Evolutionary conservation across 2,113 vertebrate genomes (phyloP).

Genomic region (Pterocles gutturalis): DNA sequence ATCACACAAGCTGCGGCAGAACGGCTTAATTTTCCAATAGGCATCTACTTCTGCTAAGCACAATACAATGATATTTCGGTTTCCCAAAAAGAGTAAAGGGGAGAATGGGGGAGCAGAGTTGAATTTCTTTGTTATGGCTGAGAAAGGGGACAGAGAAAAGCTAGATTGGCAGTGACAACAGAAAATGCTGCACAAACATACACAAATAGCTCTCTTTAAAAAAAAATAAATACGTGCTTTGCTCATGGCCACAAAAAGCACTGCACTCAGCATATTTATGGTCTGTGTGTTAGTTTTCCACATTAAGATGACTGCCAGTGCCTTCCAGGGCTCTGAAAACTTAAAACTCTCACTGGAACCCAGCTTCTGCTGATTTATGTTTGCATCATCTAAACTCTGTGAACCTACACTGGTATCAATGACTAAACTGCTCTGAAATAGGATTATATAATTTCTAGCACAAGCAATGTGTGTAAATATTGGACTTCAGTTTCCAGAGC

Average conservation of each 20-base stretch:
- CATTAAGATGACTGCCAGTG: conserved; percentile 36
- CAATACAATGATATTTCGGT: background rate
- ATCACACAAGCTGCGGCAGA: background rate
- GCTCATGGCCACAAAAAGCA: background rate
- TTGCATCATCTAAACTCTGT: conserved; percentile 40
- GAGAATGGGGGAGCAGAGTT: background rate
- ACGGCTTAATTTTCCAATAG: background rate
- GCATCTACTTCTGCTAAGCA: background rate
- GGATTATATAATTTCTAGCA: conserved; percentile 15
- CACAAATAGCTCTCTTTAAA: background rate
- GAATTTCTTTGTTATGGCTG: background rate
- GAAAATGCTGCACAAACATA: background rate
- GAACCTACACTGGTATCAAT: background rate
- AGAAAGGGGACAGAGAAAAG: background rate
- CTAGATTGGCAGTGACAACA: background rate
- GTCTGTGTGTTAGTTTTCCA: conserved; percentile 1
- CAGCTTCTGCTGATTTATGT: background rate
- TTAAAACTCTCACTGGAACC: conserved; percentile 11
- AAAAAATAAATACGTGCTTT: background rate
- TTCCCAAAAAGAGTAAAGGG: background rate
- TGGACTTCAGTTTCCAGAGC: conserved; percentile 6
- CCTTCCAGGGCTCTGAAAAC: conserved; percentile 60
- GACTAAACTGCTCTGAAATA: conserved; percentile 50
- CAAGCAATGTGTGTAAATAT: background rate
- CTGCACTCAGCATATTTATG: conserved; percentile 22